Evolutionary conservation across 1,140 invertebrate species (phyloP).

Genomic region (Spodoptera litura): DNA sequence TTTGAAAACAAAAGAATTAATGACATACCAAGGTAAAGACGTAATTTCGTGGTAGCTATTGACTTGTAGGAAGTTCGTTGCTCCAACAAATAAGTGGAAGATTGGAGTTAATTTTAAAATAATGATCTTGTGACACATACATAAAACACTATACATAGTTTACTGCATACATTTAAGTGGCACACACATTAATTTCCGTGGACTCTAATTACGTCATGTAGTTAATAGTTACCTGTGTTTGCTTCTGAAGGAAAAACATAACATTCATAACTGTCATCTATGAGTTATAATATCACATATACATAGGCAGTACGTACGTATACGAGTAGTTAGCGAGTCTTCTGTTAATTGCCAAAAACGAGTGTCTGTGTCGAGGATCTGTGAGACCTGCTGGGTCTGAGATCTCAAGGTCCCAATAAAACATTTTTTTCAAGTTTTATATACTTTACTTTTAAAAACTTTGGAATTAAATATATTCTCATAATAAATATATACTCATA

Average conservation of each 20-base stretch:
- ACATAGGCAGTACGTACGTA: background rate
- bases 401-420: background rate
- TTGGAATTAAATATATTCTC: no score
- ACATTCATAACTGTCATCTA: slow-evolving; percentile 26
- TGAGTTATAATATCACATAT: background rate
- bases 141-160: slow-evolving; percentile 19
- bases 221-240: background rate
- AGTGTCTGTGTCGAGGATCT: no score
- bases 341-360: background rate
- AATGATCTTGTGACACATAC: slow-evolving; percentile 64
- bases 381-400: background rate
- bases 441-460: background rate
- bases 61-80: slow-evolving; percentile 73
- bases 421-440: slow-evolving; percentile 18
- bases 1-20: slow-evolving; percentile 66
- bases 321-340: no score
- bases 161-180: slow-evolving; percentile 7
- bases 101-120: slow-evolving; percentile 80
- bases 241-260: background rate
- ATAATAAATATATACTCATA: no score
- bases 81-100: slow-evolving; percentile 65
- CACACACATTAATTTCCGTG: background rate
- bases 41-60: slow-evolving; percentile 55
- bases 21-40: slow-evolving; percentile 51
- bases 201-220: slow-evolving; percentile 7